phyloP scores from a whole-genome alignment of 2,888 invertebrate genomes.

The Marasmarcha lunaedactyla region DNA sequence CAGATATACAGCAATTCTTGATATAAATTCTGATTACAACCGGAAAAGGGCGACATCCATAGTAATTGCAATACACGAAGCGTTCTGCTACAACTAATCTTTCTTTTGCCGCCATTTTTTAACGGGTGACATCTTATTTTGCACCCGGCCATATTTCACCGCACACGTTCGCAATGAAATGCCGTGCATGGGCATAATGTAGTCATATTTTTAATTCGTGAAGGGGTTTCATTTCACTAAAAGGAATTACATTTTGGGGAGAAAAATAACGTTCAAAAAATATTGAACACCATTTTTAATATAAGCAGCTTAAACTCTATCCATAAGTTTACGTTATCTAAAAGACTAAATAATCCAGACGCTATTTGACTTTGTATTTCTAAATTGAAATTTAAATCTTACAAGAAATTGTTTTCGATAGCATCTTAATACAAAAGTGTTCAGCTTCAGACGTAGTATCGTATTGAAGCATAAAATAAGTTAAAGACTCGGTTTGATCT shows the following conservation, averaged over 20 bases:
- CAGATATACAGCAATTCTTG: constrained; percentile 17
- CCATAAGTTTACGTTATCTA: too few relatives aligned
- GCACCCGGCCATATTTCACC: constrained; percentile 31
- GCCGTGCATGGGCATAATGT: constrained; percentile 17
- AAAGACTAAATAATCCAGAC: too few relatives aligned
- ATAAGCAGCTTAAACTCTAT: too few relatives aligned
- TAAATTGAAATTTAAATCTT: too few relatives aligned
- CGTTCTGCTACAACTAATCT: constrained; percentile 41
- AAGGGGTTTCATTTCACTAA: constrained; percentile 1
- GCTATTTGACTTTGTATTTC: too few relatives aligned
- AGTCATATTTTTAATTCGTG: constrained; percentile 13
- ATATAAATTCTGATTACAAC: constrained; percentile 12
- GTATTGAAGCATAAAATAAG: too few relatives aligned
- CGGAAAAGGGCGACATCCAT: constrained; percentile 20
- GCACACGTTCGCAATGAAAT: constrained; percentile 24
- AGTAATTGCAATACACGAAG: constrained; percentile 33
- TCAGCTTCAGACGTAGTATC: too few relatives aligned
- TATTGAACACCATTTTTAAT: too few relatives aligned
- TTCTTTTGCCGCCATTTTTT: constrained; percentile 37
- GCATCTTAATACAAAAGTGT: too few relatives aligned
- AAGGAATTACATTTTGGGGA: not conserved
- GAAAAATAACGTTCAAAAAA: too few relatives aligned
- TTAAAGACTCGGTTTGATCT: too few relatives aligned
- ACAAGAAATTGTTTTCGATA: too few relatives aligned
- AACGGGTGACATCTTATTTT: constrained; percentile 45